A percentile compares a stretch with the other conserved stretches of the same genome.
Conservation (phyloP, 2,797 vertebrate species). For the Chlorospingus semifuscus region DNA sequence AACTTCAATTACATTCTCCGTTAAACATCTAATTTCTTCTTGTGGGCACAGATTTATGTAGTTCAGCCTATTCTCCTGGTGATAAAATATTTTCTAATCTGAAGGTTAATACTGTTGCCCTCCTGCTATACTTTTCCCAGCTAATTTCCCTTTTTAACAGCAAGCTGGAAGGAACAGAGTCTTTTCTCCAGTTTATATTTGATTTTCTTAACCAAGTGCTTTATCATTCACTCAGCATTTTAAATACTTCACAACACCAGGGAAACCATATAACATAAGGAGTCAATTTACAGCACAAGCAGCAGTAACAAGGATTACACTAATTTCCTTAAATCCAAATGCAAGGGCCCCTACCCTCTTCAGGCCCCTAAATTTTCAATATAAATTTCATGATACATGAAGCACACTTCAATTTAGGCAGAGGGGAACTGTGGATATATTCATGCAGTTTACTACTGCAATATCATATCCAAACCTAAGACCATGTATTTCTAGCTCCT, state of each 20-base stretch:
- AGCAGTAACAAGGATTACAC: neutral
- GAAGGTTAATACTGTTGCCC: slow-evolving; percentile 66
- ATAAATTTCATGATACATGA: neutral
- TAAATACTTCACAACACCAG: neutral
- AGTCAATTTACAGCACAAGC: neutral
- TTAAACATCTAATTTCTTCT: slow-evolving; percentile 64
- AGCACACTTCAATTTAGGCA: neutral
- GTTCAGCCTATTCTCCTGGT: slow-evolving; percentile 16
- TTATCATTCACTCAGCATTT: slow-evolving; percentile 13
- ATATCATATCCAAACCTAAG: neutral
- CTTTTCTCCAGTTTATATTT: slow-evolving; percentile 20
- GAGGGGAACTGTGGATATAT: neutral
- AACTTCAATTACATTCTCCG: slow-evolving; percentile 58
- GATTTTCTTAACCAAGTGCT: slow-evolving; percentile 20
- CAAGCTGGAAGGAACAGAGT: slow-evolving; percentile 14
- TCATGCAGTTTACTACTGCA: neutral
- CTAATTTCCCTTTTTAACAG: slow-evolving; percentile 62
- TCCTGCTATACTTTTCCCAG: slow-evolving; percentile 14
- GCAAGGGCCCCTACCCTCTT: neutral
- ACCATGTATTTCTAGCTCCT: neutral
- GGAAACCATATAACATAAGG: neutral
- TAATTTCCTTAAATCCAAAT: neutral
- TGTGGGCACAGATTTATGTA: slow-evolving; percentile 51
- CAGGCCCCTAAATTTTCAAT: neutral
- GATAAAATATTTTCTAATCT: slow-evolving; percentile 49